Base-by-base conservation (phyloP, 2,113 vertebrate genomes). In the Morone saxatilis region DNA sequence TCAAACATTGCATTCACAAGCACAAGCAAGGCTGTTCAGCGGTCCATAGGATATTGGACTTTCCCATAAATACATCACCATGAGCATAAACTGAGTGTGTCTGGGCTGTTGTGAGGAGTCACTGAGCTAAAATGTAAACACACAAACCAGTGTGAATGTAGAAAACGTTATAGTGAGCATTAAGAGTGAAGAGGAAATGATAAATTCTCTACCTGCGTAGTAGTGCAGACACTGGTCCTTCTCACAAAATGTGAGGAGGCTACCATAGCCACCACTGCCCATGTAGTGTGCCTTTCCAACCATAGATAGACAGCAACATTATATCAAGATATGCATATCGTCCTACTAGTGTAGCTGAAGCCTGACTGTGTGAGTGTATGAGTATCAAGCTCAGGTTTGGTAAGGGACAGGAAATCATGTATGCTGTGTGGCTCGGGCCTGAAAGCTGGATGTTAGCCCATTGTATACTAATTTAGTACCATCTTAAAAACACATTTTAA, bases 331-430 rank as follows among this genome's bases (percentile, higher is more conserved):
- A 36, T 36, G 57, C 66, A 61, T 9, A 60, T 69, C 60, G 31
- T 25, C 14, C 65, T 16, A 7, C 53, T 6, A 3, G 9, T 25
- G 25, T 66, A 53, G 13, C 20, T 60, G 13, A 60, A 41, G 6
- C 11, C 7, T 38, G 62, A 31, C 71, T 74, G 17, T 60, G 71
- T 74, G 62, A 56, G 43, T 67, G n/a, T 20, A n/a, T 59, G 31
- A 20, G 66, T 50, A 71, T 31, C 1, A 1, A 36, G n/a, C 31
- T 31, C 31, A 31, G 31, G 31, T 31, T 31, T 31, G 31, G 31
- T 31, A 31, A 31, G 31, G 31, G 31, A 31, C 31, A 31, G 31
- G 31, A 31, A 31, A 31, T 50, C n/a, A 61, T 62, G 1, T 71
- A 67, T 71, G 25, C 22, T 73, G 11, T 60, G 5, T 14, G n/a